These are phyloP conservation scores for Pardalotus punctatus DNA, from an alignment of 2,113 vertebrate genomes.

Conservation along the genomic window DNA sequence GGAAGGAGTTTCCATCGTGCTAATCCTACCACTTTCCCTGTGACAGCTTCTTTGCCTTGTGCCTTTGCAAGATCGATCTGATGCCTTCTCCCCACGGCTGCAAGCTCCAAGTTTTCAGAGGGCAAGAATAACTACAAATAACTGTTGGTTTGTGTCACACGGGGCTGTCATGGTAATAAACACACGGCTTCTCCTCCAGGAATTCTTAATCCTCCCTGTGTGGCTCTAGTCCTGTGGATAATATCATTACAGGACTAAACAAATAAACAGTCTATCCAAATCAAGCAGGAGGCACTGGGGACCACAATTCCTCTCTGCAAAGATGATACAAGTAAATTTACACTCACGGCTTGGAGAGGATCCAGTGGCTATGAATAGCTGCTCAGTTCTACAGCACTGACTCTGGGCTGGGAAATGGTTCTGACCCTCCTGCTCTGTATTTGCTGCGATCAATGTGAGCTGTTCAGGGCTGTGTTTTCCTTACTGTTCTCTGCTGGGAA, in stretches of 20 bases:
- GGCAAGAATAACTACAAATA: slow-evolving; percentile 5
- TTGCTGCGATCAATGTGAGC: slow-evolving; percentile 79
- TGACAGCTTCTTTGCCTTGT: neutral
- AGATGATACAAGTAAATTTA: slow-evolving; percentile 81
- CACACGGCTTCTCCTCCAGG: slow-evolving; percentile 66
- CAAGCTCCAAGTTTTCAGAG: neutral
- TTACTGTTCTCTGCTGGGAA: slow-evolving; percentile 77
- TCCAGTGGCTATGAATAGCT: slow-evolving; percentile 79
- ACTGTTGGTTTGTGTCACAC: slow-evolving; percentile 75
- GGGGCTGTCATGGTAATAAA: slow-evolving; percentile 76
- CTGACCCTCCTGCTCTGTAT: slow-evolving; percentile 79
- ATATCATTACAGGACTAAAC: slow-evolving; percentile 85
- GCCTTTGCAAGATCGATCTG: neutral
- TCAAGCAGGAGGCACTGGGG: slow-evolving; percentile 70
- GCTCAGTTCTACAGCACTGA: slow-evolving; percentile 78
- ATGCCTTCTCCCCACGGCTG: neutral
- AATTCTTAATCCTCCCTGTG: slow-evolving; percentile 75
- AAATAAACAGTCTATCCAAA: slow-evolving; percentile 83
- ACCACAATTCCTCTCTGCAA: slow-evolving; percentile 70
- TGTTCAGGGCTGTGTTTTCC: slow-evolving; percentile 83
- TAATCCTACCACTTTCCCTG: neutral
- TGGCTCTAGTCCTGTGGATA: slow-evolving; percentile 76
- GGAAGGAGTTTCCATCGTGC: neutral
- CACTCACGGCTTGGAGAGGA: slow-evolving; percentile 72
- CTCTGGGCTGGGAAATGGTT: slow-evolving; percentile 67